Evolutionary conservation across 2,797 vertebrate species (phyloP).

Genomic region (Cyprinella venusta): DNA sequence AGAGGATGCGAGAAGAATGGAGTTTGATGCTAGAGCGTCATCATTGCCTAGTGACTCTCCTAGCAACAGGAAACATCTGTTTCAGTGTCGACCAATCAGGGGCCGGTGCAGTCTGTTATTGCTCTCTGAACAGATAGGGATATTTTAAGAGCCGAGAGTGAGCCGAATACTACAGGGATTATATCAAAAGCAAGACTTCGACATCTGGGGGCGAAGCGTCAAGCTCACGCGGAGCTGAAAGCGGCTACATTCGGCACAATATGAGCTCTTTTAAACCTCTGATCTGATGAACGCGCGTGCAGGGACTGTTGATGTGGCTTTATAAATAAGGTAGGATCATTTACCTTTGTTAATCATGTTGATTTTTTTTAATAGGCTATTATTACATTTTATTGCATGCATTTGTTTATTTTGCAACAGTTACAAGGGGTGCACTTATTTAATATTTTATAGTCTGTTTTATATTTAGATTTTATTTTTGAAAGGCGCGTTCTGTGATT

Average conservation of each 20-base stretch:
- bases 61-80: conserved; percentile 94
- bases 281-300: conserved; percentile 47
- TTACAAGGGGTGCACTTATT: not conserved
- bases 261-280: conserved; percentile 19
- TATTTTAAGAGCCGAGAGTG: conserved; percentile 72
- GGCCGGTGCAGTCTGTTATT: conserved; percentile 54
- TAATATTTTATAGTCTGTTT: not conserved
- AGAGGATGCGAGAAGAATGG: conserved; percentile 71
- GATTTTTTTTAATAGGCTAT: not conserved
- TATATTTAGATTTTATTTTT: not conserved
- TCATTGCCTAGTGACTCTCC: conserved; percentile 85
- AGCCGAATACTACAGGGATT: conserved; percentile 57
- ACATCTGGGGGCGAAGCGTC: conserved; percentile 49
- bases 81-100: conserved; percentile 88
- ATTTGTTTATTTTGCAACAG: not conserved
- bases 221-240: conserved; percentile 42
- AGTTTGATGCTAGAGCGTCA: conserved; percentile 86
- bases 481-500: conserved; percentile 1
- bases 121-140: conserved; percentile 66
- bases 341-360: not conserved
- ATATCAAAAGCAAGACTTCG: conserved; percentile 54
- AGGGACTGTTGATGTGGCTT: conserved; percentile 39
- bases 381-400: not conserved
- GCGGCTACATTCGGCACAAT: conserved; percentile 30
- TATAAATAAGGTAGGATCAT: conserved; percentile 26